Base-by-base conservation (phyloP, 1,140 invertebrate species). In the Hyles euphorbiae region DNA sequence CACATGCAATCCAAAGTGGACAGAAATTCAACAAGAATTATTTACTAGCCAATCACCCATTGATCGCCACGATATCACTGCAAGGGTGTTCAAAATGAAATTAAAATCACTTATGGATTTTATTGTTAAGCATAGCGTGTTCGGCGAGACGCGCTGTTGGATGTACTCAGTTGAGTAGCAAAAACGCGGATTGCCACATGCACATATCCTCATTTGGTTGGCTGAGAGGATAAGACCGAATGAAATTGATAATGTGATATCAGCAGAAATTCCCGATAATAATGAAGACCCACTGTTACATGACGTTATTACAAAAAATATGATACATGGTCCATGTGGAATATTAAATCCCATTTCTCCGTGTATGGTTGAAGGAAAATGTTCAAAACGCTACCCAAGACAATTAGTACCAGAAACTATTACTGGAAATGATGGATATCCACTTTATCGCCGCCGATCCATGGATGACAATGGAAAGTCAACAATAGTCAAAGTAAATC, bases 161-260 rank as follows among this genome's bases (percentile, higher is more conserved):
- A 83, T 91, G 79, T 90, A 90, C 51, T 65, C 63, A 10, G 68
- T 92, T 45, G 90, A 92, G 71, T 92, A 83, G 78, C 90, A 80
- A 63, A 80, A 80, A 64, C 60, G 78, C 67, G 81, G 81, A 46
- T 68, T 87, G 53, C 77, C 78, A 44, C 91, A 92, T 85, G 77
- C 74, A 78, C 33, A 52, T 22, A 56, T 57, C 6, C 11, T 59
- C 33, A 3, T 67, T 10, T 90, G 80, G 80, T 71, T 89, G 56
- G 59, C 72, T 22, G 60, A 83, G 1, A 82, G 70, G 57, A 83
- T 88, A 58, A 61, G 51, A n/a, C 72, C 81, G 34, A 59, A 78
- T 62, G 54, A 81, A 52, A 80, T 90, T 57, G 89, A 91, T 77
- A 36, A 71, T 9, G 65, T 90, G 22, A 87, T 91, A 64, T 89